A percentile compares a stretch with the other conserved stretches of the same genome.
Evolutionary conservation across 2,888 invertebrate genomes (phyloP).

Genomic region (Sialis fuliginosa): DNA sequence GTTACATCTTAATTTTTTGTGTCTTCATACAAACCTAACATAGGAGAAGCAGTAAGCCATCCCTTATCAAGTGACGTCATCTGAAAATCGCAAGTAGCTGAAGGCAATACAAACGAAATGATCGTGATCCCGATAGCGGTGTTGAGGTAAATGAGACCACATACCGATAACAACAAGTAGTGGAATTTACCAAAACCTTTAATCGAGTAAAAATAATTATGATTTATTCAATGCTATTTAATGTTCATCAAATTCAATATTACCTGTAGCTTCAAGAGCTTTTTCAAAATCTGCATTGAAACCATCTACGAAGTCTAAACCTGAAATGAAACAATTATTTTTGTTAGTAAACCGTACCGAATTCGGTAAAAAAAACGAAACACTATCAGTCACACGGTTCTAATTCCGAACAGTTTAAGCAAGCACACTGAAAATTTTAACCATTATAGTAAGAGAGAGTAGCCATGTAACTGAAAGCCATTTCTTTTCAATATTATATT

Average conservation of each 20-base stretch:
- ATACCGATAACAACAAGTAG: slow-evolving; percentile 51
- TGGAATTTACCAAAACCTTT: slow-evolving; percentile 73
- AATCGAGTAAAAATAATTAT: slow-evolving; percentile 10
- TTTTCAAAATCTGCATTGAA: slow-evolving; percentile 58
- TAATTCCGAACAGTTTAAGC: too few relatives aligned
- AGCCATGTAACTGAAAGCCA: too few relatives aligned
- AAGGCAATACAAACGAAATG: slow-evolving; percentile 66
- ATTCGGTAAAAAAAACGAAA: too few relatives aligned
- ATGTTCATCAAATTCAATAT: slow-evolving; percentile 13
- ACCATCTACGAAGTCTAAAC: slow-evolving; percentile 52
- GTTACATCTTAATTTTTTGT: not conserved
- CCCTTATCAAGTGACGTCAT: slow-evolving; percentile 67
- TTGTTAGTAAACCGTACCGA: too few relatives aligned
- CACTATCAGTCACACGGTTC: too few relatives aligned
- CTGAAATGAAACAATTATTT: slow-evolving; percentile 25
- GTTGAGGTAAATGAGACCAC: slow-evolving; percentile 66
- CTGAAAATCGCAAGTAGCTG: slow-evolving; percentile 64
- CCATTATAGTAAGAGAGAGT: too few relatives aligned
- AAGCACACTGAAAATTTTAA: too few relatives aligned
- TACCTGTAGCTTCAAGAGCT: slow-evolving; percentile 52
- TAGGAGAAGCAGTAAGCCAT: slow-evolving; percentile 57
- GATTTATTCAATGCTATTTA: not conserved
- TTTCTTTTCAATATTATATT: too few relatives aligned
- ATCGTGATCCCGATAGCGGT: slow-evolving; percentile 67
- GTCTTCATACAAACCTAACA: slow-evolving; percentile 41